A percentile compares a stretch with the other conserved stretches of the same genome.
Evolutionary conservation across 2,113 vertebrate species (phyloP).

Genomic region (Promerops cafer): DNA sequence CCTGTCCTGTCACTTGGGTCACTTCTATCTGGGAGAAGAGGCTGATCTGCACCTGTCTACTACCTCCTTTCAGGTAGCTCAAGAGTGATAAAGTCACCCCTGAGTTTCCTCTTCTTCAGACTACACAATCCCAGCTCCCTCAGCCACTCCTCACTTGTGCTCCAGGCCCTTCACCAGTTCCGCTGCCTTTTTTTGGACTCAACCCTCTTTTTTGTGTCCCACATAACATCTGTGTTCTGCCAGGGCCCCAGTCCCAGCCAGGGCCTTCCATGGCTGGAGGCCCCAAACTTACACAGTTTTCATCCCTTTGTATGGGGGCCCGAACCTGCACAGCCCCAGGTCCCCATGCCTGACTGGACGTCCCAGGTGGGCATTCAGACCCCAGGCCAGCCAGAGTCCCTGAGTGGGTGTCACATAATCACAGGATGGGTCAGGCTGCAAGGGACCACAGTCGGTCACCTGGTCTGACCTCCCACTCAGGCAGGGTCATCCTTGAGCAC

Average conservation of each 20-base stretch:
- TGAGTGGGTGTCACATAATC: background rate
- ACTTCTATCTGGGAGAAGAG: background rate
- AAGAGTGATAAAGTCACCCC: background rate
- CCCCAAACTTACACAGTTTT: background rate
- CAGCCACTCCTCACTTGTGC: background rate
- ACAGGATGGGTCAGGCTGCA: background rate
- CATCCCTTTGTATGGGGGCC: background rate
- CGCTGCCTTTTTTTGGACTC: background rate
- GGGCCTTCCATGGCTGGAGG: background rate
- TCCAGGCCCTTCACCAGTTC: background rate
- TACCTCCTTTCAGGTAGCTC: background rate
- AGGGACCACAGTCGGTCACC: background rate
- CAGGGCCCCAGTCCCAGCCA: background rate
- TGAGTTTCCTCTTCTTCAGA: background rate
- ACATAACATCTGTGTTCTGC: background rate
- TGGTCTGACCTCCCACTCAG: background rate
- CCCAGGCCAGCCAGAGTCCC: background rate
- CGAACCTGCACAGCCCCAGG: rapidly evolving
- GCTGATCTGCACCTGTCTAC: background rate
- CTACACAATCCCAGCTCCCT: background rate
- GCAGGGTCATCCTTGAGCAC: background rate
- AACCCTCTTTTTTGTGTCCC: rapidly evolving
- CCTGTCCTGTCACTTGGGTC: background rate
- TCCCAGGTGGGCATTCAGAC: background rate
- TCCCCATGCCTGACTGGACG: rapidly evolving